Base-by-base conservation (phyloP, 92 coral and sea anemone species). In the Bergia puertoricense region DNA sequence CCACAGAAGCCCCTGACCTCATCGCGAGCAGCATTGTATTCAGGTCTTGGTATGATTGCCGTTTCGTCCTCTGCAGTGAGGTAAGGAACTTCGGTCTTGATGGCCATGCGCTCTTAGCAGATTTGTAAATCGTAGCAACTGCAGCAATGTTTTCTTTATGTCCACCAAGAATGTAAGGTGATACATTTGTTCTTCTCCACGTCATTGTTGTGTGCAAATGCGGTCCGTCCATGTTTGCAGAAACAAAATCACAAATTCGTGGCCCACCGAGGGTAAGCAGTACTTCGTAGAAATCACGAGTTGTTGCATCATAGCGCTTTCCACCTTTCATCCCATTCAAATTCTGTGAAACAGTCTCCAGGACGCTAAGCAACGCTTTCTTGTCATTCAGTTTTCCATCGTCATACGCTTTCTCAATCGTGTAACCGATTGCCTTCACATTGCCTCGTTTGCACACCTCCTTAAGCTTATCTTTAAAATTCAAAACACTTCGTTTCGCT, bases 1-100 rank as follows among this genome's bases (percentile, higher is more conserved):
- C 82, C 82, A 10, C 82, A 78, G 54, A 78, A 78, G 9, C 82
- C 82, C 82, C 82, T 48, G 18, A 78, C 39, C 39, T 78, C 82
- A 50, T 78, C 82, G 14, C 77, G 42, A 36, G 15, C 77, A 73
- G 77, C 42, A 30, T 9, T 73, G 16, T 9, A 30, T 9, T 73
- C 77, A 0, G 45, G 77, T 36, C 77, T 8, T 9, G 77, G 77
- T 36, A 73, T 37, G 43, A 73, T 73, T 37, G 77, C 77, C 4
- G 44, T 73, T 73, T 73, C 44, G 18, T 73, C 77, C 77, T 73
- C 77, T 37, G 77, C 77, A 36, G 77, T 73, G 42, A 73, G 77
- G 43, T 73, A 73, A 8, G 77, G 77, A 73, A 73, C 77, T 36
- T 73, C 77, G 43, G 18, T 73, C 43, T 36, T 73, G 45, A 73